A percentile compares a stretch with the other conserved stretches of the same genome.
Evolutionary conservation across 2,113 vertebrate genomes (phyloP).

Genomic region (Austrofundulus limnaeus): DNA sequence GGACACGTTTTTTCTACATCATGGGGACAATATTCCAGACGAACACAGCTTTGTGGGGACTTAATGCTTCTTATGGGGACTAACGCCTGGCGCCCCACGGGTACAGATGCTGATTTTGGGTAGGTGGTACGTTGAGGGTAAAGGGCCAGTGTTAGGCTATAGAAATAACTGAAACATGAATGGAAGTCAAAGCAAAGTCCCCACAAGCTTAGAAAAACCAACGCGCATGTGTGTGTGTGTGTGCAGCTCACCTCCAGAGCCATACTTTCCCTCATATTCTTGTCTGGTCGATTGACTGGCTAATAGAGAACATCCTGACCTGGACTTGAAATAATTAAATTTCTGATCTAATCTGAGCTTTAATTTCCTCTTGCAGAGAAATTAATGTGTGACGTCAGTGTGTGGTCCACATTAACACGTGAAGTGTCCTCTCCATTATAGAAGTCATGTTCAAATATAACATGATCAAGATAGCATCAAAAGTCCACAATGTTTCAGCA

Average conservation of each 20-base stretch:
- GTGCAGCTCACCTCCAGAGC: constrained; percentile 31
- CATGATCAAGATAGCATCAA: constrained; percentile 3
- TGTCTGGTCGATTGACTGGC: constrained; percentile 56
- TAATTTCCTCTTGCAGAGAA: constrained; percentile 70
- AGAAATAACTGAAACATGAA: no score
- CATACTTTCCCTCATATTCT: constrained; percentile 41
- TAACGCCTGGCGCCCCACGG: no score
- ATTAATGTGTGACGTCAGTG: constrained; percentile 53
- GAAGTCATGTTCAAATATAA: constrained; percentile 2
- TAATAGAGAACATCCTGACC: constrained; percentile 80
- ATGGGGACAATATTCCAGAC: no score
- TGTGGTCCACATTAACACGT: constrained; percentile 50
- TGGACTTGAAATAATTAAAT: constrained; percentile 77
- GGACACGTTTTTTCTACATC: no score
- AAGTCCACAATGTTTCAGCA: background rate
- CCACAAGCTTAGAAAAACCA: no score
- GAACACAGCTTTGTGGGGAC: no score
- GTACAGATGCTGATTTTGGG: no score
- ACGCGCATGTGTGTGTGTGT: constrained; percentile 1
- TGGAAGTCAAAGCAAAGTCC: no score
- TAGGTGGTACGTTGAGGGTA: no score
- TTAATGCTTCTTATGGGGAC: no score
- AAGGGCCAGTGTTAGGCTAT: no score
- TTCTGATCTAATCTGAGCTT: constrained; percentile 68
- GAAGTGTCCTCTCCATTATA: background rate